phyloP scores from a whole-genome alignment of 2,797 vertebrate genomes.

The Cyprinella venusta region DNA sequence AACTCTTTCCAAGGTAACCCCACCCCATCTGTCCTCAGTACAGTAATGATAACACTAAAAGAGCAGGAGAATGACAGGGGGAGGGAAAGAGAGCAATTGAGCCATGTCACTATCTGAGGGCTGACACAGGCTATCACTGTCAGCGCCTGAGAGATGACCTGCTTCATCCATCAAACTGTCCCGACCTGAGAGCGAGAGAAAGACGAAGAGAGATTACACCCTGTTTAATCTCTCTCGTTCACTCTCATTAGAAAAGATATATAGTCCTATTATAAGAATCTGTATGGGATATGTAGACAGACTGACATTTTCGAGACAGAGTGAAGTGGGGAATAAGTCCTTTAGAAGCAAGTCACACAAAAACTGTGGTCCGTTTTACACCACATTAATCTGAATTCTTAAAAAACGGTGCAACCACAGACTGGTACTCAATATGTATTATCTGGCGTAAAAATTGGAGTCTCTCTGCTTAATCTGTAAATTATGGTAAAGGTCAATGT shows the following conservation, averaged over 20 bases:
- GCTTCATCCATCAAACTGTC: conserved; percentile 66
- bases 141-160: conserved; percentile 65
- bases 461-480: background rate
- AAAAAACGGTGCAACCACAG: background rate
- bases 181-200: conserved; percentile 32
- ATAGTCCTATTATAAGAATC: conserved; percentile 62
- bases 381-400: conserved; percentile 5
- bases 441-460: background rate
- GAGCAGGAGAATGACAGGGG: conserved; percentile 22
- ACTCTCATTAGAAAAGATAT: conserved; percentile 60
- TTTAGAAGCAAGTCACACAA: conserved; percentile 53
- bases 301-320: conserved; percentile 41
- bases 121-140: conserved; percentile 71
- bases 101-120: conserved; percentile 60
- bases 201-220: conserved; percentile 43
- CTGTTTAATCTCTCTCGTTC: conserved; percentile 53
- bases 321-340: conserved; percentile 12
- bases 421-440: background rate
- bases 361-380: background rate
- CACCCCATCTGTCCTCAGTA: conserved; percentile 49
- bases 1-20: conserved; percentile 52
- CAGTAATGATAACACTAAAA: conserved; percentile 46
- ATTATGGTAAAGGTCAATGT: background rate
- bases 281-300: conserved; percentile 40
- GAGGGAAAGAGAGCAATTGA: conserved; percentile 54